A percentile compares a stretch with the other conserved stretches of the same genome.
These are phyloP conservation scores for Melolontha melolontha DNA, from an alignment of 2,888 invertebrate genomes.

Conservation along the genomic window DNA sequence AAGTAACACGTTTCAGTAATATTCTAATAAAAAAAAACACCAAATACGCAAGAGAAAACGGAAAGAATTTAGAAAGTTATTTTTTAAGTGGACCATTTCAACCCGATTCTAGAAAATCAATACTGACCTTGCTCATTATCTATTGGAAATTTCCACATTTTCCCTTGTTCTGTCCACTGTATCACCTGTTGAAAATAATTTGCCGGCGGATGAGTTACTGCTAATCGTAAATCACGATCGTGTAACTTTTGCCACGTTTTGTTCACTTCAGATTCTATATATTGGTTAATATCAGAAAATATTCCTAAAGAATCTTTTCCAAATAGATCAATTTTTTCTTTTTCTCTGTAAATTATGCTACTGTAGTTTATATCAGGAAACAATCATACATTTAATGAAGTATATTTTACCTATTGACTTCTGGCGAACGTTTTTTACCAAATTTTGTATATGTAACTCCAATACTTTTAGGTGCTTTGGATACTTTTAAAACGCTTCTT, in stretches of 20 bases:
- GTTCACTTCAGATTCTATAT: conserved; percentile 61
- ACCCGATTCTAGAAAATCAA: too few relatives aligned
- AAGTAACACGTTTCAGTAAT: too few relatives aligned
- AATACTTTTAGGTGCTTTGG: conserved; percentile 18
- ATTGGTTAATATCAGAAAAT: conserved; percentile 66
- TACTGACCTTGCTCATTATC: conserved; percentile 92
- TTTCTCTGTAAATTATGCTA: conserved; percentile 47
- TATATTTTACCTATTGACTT: conserved; percentile 8
- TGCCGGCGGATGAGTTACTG: conserved; percentile 78
- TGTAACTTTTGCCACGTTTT: conserved; percentile 78
- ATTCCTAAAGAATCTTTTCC: conserved; percentile 74
- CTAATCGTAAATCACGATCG: conserved; percentile 75
- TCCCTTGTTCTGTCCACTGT: conserved; percentile 93
- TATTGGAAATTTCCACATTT: conserved; percentile 97
- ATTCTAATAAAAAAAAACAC: too few relatives aligned
- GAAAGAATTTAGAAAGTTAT: too few relatives aligned
- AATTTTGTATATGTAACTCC: conserved; percentile 28
- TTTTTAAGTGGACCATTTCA: too few relatives aligned
- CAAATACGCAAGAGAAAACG: too few relatives aligned
- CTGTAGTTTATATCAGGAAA: neutral
- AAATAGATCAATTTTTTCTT: conserved; percentile 73
- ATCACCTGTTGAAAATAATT: conserved; percentile 96
- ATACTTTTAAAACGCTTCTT: conserved; percentile 34
- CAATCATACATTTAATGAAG: too few relatives aligned
- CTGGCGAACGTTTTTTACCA: neutral